Conservation (phyloP, 2,113 vertebrate genomes). For the Elgaria multicarinata region DNA sequence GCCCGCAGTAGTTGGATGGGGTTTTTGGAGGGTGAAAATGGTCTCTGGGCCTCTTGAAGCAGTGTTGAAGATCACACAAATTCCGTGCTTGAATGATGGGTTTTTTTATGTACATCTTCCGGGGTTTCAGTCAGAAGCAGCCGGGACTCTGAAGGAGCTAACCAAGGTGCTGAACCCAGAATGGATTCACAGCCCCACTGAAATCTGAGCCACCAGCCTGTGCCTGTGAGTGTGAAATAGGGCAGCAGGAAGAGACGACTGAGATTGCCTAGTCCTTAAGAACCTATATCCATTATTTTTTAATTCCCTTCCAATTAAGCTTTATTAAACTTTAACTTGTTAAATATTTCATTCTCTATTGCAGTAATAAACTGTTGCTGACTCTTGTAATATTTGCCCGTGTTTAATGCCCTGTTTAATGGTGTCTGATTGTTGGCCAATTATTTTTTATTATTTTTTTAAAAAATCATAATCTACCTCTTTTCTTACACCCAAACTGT, state of each 20-base stretch:
- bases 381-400: conserved; percentile 36
- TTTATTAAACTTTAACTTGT: conserved; percentile 51
- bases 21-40: no score
- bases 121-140: no score
- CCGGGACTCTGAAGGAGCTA: no score
- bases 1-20: no score
- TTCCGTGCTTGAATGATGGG: no score
- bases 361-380: conserved; percentile 44
- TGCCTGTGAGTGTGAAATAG: background rate
- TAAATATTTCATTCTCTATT: conserved; percentile 48
- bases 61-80: no score
- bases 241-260: background rate
- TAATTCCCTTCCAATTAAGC: conserved; percentile 48
- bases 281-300: conserved; percentile 43
- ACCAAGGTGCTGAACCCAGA: no score
- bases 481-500: background rate
- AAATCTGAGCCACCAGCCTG: no score
- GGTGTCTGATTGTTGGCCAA: conserved; percentile 10
- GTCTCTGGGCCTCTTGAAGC: no score
- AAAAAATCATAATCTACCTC: background rate
- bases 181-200: no score
- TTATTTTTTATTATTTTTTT: no score
- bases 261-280: conserved; percentile 12
- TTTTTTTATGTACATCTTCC: no score
- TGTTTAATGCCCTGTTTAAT: conserved; percentile 37